phyloP scores from a whole-genome alignment of 2,888 invertebrate species.

The Nomada flava region DNA sequence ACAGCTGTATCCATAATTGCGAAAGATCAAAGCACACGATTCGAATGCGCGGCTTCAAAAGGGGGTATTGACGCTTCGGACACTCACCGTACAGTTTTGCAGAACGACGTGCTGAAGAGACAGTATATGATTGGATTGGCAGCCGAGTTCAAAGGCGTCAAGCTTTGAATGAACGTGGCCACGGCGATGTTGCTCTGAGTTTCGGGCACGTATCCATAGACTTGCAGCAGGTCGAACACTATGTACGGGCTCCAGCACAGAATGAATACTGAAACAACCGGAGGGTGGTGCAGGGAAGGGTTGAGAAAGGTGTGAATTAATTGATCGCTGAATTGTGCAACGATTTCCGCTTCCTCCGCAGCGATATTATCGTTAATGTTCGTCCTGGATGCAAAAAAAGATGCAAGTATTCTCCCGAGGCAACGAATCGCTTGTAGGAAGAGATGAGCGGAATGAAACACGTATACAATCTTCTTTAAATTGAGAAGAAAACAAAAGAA shows the following conservation, averaged over 20 bases:
- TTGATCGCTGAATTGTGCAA: too few relatives aligned
- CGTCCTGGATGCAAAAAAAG: too few relatives aligned
- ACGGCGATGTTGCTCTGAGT: slow-evolving; percentile 93
- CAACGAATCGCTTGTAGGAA: neutral
- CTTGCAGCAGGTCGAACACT: slow-evolving; percentile 95
- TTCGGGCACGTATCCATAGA: slow-evolving; percentile 92
- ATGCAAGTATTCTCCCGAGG: neutral
- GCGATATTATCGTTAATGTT: too few relatives aligned
- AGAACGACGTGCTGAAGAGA: slow-evolving; percentile 95
- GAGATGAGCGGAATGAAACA: too few relatives aligned
- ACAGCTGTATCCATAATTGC: neutral
- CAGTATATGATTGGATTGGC: slow-evolving; percentile 98
- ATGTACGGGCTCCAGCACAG: slow-evolving; percentile 98
- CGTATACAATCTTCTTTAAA: neutral
- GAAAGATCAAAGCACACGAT: neutral
- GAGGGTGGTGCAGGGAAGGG: neutral
- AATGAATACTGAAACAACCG: slow-evolving; percentile 91
- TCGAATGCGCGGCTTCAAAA: neutral
- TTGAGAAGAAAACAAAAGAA: neutral
- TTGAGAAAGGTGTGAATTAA: neutral
- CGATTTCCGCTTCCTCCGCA: too few relatives aligned
- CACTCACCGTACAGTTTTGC: slow-evolving; percentile 92
- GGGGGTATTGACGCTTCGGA: neutral
- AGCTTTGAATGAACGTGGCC: slow-evolving; percentile 95
- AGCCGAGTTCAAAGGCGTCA: slow-evolving; percentile 96